phyloP scores from a whole-genome alignment of 2,797 vertebrate species.

The Nasua narica region DNA sequence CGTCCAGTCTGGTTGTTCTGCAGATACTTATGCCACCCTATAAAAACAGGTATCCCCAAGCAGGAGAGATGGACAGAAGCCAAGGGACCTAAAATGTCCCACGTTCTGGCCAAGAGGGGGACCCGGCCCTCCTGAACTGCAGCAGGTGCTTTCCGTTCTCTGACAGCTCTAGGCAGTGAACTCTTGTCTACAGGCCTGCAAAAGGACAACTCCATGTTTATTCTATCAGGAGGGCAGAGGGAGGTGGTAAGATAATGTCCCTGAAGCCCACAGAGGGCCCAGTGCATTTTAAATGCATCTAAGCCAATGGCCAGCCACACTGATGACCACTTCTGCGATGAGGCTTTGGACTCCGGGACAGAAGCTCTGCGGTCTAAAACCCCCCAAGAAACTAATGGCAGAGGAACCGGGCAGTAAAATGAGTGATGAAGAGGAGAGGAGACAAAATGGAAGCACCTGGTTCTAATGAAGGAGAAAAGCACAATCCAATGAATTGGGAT shows the following conservation, averaged over 20 bases:
- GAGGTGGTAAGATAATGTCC: not conserved
- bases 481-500: not conserved
- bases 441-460: not conserved
- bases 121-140: not conserved
- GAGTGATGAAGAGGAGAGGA: not conserved
- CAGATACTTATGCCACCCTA: conserved; percentile 51
- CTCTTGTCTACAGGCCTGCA: conserved; percentile 10
- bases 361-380: not conserved
- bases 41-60: conserved; percentile 67
- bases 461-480: not conserved
- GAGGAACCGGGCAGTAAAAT: not conserved
- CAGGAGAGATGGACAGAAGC: conserved; percentile 41
- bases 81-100: conserved; percentile 52
- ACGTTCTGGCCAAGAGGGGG: conserved; percentile 16
- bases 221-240: not conserved
- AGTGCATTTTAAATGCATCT: not conserved
- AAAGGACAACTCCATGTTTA: not conserved
- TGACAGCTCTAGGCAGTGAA: conserved; percentile 28
- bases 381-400: not conserved
- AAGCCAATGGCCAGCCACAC: not conserved
- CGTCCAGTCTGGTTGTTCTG: conserved; percentile 26
- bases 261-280: not conserved
- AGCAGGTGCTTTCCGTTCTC: conserved; percentile 54
- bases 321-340: not conserved
- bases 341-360: not conserved